Percentiles rank a stretch among this genome's conserved stretches.
These are phyloP conservation scores for Camponotus fellah DNA, from an alignment of 2,888 invertebrate genomes.

Conservation along the genomic window DNA sequence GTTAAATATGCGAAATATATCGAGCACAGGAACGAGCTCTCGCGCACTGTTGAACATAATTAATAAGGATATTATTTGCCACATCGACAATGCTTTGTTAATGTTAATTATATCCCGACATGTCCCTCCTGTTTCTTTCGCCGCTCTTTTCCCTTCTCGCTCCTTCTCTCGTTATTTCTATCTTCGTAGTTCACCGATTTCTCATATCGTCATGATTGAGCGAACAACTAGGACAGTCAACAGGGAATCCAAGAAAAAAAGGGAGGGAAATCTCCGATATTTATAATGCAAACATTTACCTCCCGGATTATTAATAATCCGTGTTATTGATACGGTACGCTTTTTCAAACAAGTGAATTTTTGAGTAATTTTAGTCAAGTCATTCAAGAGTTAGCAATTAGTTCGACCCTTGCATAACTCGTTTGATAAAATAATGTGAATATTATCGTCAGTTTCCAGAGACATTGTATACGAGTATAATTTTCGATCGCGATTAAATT, in stretches of 20 bases:
- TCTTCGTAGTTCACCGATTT: constrained; percentile 20
- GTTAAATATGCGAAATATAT: constrained; percentile 67
- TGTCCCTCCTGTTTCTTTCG: constrained; percentile 5
- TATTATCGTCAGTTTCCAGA: background rate
- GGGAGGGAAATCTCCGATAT: constrained; percentile 34
- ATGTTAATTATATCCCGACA: constrained; percentile 71
- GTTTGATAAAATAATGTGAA: constrained; percentile 15
- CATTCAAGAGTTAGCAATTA: background rate
- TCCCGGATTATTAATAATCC: constrained; percentile 68
- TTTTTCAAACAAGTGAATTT: background rate
- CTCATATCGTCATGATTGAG: constrained; percentile 34
- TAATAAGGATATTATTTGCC: constrained; percentile 74
- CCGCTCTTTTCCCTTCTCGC: background rate
- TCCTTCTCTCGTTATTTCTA: background rate
- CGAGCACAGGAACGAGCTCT: constrained; percentile 6
- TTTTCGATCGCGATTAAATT: constrained; percentile 2
- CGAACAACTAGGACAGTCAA: constrained; percentile 40
- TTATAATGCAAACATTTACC: constrained; percentile 69
- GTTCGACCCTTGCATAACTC: background rate
- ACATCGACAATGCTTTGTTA: constrained; percentile 70
- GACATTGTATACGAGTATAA: background rate
- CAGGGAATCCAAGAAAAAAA: constrained; percentile 45
- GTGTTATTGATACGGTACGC: constrained; percentile 24
- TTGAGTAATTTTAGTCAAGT: constrained; percentile 7
- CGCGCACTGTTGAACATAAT: constrained; percentile 62